Evolutionary conservation across 2,888 invertebrate genomes (phyloP), one percentile per base, ranked within the genome.

Genomic region (Cantharis flavilabris): DNA sequence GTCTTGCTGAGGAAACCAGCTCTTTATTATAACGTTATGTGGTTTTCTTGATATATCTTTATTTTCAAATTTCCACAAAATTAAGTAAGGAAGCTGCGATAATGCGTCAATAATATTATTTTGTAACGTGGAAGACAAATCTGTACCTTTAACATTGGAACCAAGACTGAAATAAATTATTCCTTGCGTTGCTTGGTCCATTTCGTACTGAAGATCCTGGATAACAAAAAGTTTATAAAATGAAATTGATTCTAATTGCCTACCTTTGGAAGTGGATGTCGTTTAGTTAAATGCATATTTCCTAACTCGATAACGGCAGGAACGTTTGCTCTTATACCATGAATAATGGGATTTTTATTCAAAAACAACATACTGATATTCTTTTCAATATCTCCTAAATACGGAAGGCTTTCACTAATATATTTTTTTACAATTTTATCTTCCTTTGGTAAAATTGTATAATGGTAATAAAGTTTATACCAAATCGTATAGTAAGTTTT

Each of bases 1-100:
- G 78, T 88, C 89, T 77, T 88, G 87, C 81, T 90, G 90, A 0
- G 90, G 89, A 18, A 89, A 82, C 90, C 90, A 90, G 79, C 89
- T 88, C 23, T 80, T 82, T 13, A 88, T 84, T 76, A 87, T 84
- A 1, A 90, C 86, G 82, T 88, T 88, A 49, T 84, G 78, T 7
- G 88, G 87, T 81, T 87, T 83, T 49, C 85, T 84, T 11, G 86
- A 85, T 30, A 88, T n/a, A 33, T 84, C 76, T 33, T 86, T 86
- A 0, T 84, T 83, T 80, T 89, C 89, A 85, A 86, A 89, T 83
- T 89, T 89, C 89, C 89, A 89, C 9, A 90, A 79, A 26, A 90
- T 84, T 78, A 84, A 86, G 72, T 88, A 88, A 3, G 88, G 88
- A 62, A 89, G 75, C 75, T 87, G 85, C 2, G 87, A 78, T 62